Conservation (phyloP, 2,113 vertebrate species). For the Aphelocoma coerulescens region DNA sequence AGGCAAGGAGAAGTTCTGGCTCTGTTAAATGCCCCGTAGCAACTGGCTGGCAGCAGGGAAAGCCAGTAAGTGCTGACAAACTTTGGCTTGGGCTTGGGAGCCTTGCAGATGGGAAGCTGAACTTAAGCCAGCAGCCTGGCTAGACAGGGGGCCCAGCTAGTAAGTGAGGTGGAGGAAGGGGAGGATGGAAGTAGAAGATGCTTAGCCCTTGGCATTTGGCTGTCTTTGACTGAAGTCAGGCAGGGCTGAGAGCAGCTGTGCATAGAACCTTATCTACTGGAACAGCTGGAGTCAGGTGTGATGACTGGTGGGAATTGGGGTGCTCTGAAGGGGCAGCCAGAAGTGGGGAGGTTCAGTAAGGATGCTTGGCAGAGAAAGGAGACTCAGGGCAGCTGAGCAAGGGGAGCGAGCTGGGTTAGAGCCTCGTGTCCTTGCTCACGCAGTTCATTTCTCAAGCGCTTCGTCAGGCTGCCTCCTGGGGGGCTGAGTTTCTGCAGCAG, state of each 20-base stretch:
- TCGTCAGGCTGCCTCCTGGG: constrained; percentile 17
- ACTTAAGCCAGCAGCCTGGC: background rate
- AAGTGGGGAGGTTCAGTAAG: background rate
- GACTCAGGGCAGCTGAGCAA: background rate
- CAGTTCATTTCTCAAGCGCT: background rate
- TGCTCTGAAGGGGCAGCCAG: background rate
- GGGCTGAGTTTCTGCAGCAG: constrained; percentile 31
- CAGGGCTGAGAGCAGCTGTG: background rate
- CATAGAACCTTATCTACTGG: background rate
- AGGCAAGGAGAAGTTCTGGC: background rate
- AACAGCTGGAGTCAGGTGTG: background rate
- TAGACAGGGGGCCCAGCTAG: background rate
- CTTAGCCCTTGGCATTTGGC: background rate
- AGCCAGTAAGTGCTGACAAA: background rate
- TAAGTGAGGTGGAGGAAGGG: background rate
- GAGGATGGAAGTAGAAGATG: background rate
- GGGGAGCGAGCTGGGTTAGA: background rate
- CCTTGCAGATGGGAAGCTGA: background rate
- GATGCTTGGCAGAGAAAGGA: background rate
- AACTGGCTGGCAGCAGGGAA: background rate
- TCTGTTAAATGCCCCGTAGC: background rate
- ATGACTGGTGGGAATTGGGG: background rate
- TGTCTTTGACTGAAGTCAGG: background rate
- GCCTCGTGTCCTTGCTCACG: background rate
- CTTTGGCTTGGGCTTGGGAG: background rate